phyloP scores from a whole-genome alignment of 1,140 invertebrate genomes.

The Archivesica marissinica region DNA sequence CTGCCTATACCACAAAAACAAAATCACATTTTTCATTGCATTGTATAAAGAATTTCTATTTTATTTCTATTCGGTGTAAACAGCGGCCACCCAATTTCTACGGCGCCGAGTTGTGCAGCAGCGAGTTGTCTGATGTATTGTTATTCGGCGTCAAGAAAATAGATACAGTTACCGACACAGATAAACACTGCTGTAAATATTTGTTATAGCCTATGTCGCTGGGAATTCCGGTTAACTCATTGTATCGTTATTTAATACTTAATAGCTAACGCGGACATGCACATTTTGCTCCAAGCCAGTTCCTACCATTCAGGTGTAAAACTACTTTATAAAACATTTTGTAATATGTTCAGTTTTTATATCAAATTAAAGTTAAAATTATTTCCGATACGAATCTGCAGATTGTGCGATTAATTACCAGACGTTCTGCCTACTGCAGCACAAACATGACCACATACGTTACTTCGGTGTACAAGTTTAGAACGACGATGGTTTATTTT shows the following conservation, averaged over 20 bases:
- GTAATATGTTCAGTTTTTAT: too few species aligned
- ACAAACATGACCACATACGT: too few species aligned
- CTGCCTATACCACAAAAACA: slow-evolving; percentile 13
- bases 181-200: slow-evolving; percentile 41
- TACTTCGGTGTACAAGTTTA: too few species aligned
- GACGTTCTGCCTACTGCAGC: too few species aligned
- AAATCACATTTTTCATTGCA: slow-evolving; percentile 35
- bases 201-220: slow-evolving; percentile 40
- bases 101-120: slow-evolving; percentile 37
- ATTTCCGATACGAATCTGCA: too few species aligned
- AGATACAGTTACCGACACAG: slow-evolving; percentile 24
- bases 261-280: background rate
- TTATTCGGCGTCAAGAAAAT: slow-evolving; percentile 36
- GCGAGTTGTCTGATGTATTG: slow-evolving; percentile 23
- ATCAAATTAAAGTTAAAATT: too few species aligned
- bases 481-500: too few species aligned
- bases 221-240: slow-evolving; percentile 31
- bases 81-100: slow-evolving; percentile 47
- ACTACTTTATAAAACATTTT: too few species aligned
- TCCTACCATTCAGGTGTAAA: too few species aligned
- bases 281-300: slow-evolving; percentile 2
- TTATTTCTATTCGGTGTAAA: slow-evolving; percentile 34
- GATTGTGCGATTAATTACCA: too few species aligned
- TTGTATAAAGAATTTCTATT: slow-evolving; percentile 45
- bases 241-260: slow-evolving; percentile 1